A percentile compares a stretch with the other conserved stretches of the same genome.
Evolutionary conservation across 2,113 vertebrate species (phyloP).

Genomic region (Python bivittatus): DNA sequence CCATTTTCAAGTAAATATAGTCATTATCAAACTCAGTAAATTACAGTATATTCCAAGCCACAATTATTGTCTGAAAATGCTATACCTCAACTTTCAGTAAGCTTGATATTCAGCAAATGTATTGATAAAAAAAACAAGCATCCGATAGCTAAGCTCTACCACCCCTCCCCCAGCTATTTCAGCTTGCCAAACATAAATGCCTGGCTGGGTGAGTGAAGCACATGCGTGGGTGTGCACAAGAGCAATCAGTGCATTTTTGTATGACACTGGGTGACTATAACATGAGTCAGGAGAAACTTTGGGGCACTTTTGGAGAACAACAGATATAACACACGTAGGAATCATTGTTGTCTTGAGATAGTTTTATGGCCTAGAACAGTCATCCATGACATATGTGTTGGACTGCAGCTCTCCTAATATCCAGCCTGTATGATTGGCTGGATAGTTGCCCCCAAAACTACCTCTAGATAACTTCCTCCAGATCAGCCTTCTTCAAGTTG

Average conservation of each 20-base stretch:
- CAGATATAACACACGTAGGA: not conserved
- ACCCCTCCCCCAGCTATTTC: not conserved
- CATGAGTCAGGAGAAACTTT: slow-evolving; percentile 2
- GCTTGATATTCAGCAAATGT: not conserved
- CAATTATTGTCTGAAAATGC: not conserved
- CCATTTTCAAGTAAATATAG: not conserved
- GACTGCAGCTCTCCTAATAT: not conserved
- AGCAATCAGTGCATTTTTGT: not conserved
- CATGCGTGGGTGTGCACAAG: not conserved
- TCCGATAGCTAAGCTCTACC: not conserved
- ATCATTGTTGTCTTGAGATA: not conserved
- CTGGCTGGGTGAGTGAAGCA: not conserved
- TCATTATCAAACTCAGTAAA: not conserved
- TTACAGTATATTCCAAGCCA: not conserved
- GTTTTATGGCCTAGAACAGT: not conserved
- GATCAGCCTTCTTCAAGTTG: not conserved
- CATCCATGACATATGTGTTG: not conserved
- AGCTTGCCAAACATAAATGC: not conserved
- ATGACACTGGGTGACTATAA: not conserved
- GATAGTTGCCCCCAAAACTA: not conserved
- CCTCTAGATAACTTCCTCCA: not conserved
- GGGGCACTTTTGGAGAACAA: not conserved
- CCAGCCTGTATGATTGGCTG: not conserved
- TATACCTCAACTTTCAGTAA: not conserved
- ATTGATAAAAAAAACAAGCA: not conserved